Percentiles rank a stretch among this genome's conserved stretches.
phyloP scores from a whole-genome alignment of 2,888 invertebrate species.

The Melinaea menophilus region DNA sequence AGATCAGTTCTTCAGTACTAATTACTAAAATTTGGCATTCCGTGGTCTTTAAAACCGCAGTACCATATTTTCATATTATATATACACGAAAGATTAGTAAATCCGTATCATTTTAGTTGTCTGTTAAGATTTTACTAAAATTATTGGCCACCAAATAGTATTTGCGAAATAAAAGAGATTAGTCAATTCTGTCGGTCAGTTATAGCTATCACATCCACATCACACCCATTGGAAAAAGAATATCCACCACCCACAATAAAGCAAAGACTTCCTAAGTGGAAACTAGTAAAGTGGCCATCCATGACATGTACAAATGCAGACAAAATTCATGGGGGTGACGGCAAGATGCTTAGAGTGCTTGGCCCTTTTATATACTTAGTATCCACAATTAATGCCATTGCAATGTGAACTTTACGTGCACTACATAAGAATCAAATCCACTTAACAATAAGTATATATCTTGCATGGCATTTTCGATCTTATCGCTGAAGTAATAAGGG shows the following conservation, averaged over 20 bases:
- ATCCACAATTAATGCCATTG: slow-evolving; percentile 6
- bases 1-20: too few species aligned
- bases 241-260: slow-evolving; percentile 1
- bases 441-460: slow-evolving; percentile 5
- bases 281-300: slow-evolving; percentile 25
- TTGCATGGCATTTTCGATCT: slow-evolving; percentile 10
- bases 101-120: too few species aligned
- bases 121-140: too few species aligned
- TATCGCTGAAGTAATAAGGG: slow-evolving; percentile 1
- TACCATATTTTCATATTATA: too few species aligned
- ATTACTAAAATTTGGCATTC: too few species aligned
- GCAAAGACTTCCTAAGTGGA: slow-evolving; percentile 22
- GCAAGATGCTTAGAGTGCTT: slow-evolving; percentile 22
- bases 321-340: slow-evolving; percentile 30
- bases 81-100: too few species aligned
- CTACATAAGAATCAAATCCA: neutral
- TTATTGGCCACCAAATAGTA: too few species aligned
- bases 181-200: too few species aligned
- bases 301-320: slow-evolving; percentile 31
- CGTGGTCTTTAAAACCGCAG: too few species aligned
- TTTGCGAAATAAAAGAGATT: too few species aligned
- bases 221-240: too few species aligned
- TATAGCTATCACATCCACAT: too few species aligned
- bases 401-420: neutral
- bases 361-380: slow-evolving; percentile 11